Base-by-base conservation (phyloP, 2,113 vertebrate genomes). In the Chascanopsetta lugubris region DNA sequence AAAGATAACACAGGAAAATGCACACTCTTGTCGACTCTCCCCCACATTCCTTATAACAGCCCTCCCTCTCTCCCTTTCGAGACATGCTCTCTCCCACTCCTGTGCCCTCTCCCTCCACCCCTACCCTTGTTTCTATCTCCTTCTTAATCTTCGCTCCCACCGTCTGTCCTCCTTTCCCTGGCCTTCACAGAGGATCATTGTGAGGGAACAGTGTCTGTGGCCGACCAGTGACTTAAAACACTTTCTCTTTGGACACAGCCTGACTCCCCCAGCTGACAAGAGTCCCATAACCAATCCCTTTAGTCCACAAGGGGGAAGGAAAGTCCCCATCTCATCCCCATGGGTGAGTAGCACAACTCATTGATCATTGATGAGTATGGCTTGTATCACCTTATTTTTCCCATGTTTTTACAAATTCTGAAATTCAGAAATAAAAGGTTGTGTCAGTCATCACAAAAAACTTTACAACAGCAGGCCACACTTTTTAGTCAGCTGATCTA, bases 1-100 rank as follows among this genome's bases (percentile, higher is more conserved):
- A 56, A 45, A 72, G 76, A 81, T 83, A 86, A 85, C 65, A 62
- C 61, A 78, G 76, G 57, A 85, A 79, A 87, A 86, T 82, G 17
- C 75, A 87, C 92, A 90, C 89, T 92, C 59, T 64, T 20, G 91
- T 85, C 75, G 75, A 84, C 86, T 92, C 94, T 95, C 93, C 94
- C 94, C 92, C 94, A 92, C 95, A 96, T 96, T 95, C 94, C 94
- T 88, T 53, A 69, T 65, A 69, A 26, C 48, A 74, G 55, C 66
- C 64, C 76, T 67, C 68, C 66, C 71, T 34, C 32, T 11, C 36
- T 12, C 13, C 3, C 59, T 56, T 54, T 20, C 56, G 29, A 57
- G 3, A 15, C 36, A 38, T 38, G 6, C 15, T 3, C 36, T 38
- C 36, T 38, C 36, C 36, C 36, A 38, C 36, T 38, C 36, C 17